Evolutionary conservation across 2,888 invertebrate genomes (phyloP).

Genomic region (Polyommatus iphigenia): DNA sequence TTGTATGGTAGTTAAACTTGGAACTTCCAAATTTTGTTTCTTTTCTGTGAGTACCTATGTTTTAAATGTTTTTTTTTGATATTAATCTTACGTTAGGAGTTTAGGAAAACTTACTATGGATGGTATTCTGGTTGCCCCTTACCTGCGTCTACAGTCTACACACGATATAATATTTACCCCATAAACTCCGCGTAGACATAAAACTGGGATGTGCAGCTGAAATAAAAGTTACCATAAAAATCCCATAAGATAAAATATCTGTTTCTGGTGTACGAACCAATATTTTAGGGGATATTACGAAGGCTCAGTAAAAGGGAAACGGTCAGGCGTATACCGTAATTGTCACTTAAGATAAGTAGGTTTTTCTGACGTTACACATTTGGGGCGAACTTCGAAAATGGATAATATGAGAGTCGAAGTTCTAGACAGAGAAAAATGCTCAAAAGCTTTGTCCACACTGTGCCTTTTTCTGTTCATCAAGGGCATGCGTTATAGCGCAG

Average conservation of each 20-base stretch:
- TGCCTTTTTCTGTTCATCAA: too few relatives aligned
- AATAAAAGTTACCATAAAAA: conserved; percentile 12
- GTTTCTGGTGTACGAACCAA: neutral
- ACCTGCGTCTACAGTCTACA: neutral
- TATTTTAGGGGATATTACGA: conserved; percentile 8
- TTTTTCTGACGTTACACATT: neutral
- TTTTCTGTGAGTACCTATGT: too few relatives aligned
- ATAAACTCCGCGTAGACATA: conserved; percentile 1
- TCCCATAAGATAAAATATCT: conserved; percentile 5
- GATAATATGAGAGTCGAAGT: too few relatives aligned
- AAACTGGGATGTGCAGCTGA: neutral
- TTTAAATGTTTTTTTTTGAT: too few relatives aligned
- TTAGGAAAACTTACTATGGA: too few relatives aligned
- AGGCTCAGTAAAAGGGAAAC: neutral
- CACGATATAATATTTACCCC: neutral
- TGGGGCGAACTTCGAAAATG: too few relatives aligned
- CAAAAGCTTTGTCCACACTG: too few relatives aligned
- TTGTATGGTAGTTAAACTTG: too few relatives aligned
- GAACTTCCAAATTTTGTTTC: too few relatives aligned
- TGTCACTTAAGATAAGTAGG: conserved; percentile 16
- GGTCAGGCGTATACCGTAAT: neutral
- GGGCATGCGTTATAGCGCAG: too few relatives aligned
- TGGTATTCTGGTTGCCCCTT: neutral
- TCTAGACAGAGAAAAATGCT: too few relatives aligned
- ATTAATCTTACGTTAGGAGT: too few relatives aligned